A percentile compares a stretch with the other conserved stretches of the same genome.
These are phyloP conservation scores for Operophtera brumata DNA, from an alignment of 2,888 invertebrate genomes.

Conservation along the genomic window DNA sequence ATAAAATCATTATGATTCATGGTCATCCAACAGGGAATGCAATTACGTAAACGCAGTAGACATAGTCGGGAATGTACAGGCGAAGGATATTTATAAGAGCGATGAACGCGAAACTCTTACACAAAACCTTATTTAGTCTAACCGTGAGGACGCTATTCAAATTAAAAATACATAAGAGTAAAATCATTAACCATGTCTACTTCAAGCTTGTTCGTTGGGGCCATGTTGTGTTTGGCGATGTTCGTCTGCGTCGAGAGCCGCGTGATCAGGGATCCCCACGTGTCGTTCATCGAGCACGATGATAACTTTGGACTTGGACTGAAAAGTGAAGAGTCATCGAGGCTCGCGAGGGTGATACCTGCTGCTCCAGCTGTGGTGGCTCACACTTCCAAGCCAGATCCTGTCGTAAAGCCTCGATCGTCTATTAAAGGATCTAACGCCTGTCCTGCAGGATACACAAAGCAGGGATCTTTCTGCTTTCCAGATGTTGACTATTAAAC, in stretches of 20 bases:
- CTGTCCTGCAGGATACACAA: slow-evolving; percentile 9
- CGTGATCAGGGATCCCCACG: slow-evolving; percentile 4
- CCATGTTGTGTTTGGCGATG: slow-evolving; percentile 12
- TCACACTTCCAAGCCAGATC: slow-evolving; percentile 5
- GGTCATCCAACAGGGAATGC: not conserved
- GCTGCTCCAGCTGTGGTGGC: slow-evolving; percentile 2
- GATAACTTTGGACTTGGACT: not conserved
- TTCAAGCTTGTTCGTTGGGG: not conserved
- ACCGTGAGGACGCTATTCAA: not conserved
- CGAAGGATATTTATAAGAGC: not conserved
- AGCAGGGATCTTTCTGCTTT: slow-evolving; percentile 4
- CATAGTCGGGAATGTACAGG: not conserved
- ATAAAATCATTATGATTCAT: not conserved
- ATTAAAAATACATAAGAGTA: not conserved
- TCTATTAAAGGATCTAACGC: not conserved
- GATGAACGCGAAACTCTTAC: not conserved
- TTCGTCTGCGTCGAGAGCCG: slow-evolving; percentile 13
- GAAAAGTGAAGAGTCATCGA: not conserved
- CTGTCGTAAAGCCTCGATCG: slow-evolving; percentile 21
- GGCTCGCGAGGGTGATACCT: not conserved
- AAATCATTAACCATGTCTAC: not conserved
- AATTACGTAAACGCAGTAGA: not conserved
- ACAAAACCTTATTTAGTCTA: not conserved
- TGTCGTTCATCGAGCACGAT: slow-evolving; percentile 1
- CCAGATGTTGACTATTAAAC: slow-evolving; percentile 5